phyloP scores from a whole-genome alignment of 2,888 invertebrate genomes.

The Drosophila niveifrons region DNA sequence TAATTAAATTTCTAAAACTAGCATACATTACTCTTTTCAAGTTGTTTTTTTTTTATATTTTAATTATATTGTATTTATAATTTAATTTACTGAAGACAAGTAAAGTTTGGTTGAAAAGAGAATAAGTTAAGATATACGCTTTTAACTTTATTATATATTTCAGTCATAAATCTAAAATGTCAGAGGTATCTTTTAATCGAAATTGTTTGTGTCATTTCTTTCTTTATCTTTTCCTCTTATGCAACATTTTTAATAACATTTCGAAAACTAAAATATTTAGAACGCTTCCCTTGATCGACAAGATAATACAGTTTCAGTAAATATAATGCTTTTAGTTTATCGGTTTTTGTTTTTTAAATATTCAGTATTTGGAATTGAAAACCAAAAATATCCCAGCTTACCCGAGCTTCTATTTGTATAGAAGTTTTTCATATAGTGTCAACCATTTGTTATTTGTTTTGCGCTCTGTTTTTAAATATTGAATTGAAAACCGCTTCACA shows the following conservation, averaged over 20 bases:
- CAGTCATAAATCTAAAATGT: no score
- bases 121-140: no score
- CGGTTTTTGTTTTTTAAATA: constrained; percentile 28
- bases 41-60: no score
- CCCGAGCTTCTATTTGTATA: constrained; percentile 20
- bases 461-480: neutral
- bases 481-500: constrained; percentile 50
- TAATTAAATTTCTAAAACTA: no score
- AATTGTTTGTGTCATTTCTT: neutral
- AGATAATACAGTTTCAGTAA: neutral
- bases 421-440: constrained; percentile 2
- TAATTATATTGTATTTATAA: no score
- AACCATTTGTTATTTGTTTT: constrained; percentile 4
- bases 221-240: neutral
- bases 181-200: no score
- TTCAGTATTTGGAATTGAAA: constrained; percentile 25
- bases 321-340: constrained; percentile 20
- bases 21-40: no score
- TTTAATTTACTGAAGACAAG: no score
- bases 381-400: constrained; percentile 29
- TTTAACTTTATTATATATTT: no score
- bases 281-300: neutral
- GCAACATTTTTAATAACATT: neutral
- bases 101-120: no score
- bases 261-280: neutral